These are phyloP conservation scores for Drosophila yooni DNA, from an alignment of 2,888 invertebrate genomes.

Conservation along the genomic window DNA sequence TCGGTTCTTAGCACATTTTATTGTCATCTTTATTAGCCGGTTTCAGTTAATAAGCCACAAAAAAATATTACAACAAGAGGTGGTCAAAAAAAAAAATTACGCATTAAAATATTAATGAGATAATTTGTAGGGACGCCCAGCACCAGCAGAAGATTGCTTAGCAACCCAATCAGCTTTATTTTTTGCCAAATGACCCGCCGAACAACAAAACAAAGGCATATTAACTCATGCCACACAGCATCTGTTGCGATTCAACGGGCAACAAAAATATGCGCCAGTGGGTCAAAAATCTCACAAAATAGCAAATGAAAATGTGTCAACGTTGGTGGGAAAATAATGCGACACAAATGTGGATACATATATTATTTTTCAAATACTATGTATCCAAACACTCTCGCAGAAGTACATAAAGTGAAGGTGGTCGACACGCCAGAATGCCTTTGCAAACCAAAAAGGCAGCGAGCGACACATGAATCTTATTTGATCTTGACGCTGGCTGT, in stretches of 20 bases:
- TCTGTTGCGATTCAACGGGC: slow-evolving; percentile 24
- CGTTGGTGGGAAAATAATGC: slow-evolving; percentile 50
- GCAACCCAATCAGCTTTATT: slow-evolving; percentile 38
- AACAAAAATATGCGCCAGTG: slow-evolving; percentile 38
- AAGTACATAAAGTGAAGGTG: slow-evolving; percentile 50
- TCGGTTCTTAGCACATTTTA: slow-evolving; percentile 49
- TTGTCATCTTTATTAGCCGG: slow-evolving; percentile 42
- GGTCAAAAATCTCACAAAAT: slow-evolving; percentile 25
- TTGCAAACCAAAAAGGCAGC: slow-evolving; percentile 22
- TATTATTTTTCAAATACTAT: slow-evolving; percentile 18
- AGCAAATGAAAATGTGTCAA: slow-evolving; percentile 50
- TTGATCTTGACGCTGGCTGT: slow-evolving; percentile 31
- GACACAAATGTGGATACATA: slow-evolving; percentile 30
- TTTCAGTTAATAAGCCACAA: slow-evolving; percentile 63
- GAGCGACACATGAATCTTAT: slow-evolving; percentile 55
- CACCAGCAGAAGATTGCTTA: slow-evolving; percentile 23
- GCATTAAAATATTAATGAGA: slow-evolving; percentile 55
- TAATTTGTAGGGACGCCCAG: slow-evolving; percentile 35
- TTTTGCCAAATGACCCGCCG: slow-evolving; percentile 30
- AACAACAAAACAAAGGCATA: slow-evolving; percentile 49
- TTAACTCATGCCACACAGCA: slow-evolving; percentile 48
- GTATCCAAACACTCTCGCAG: not conserved
- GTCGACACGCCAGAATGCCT: slow-evolving; percentile 66
- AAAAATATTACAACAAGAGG: slow-evolving; percentile 7
- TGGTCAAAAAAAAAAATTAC: slow-evolving; percentile 1